Conservation (phyloP, 2,113 vertebrate species). For the Plestiodon gilberti region DNA sequence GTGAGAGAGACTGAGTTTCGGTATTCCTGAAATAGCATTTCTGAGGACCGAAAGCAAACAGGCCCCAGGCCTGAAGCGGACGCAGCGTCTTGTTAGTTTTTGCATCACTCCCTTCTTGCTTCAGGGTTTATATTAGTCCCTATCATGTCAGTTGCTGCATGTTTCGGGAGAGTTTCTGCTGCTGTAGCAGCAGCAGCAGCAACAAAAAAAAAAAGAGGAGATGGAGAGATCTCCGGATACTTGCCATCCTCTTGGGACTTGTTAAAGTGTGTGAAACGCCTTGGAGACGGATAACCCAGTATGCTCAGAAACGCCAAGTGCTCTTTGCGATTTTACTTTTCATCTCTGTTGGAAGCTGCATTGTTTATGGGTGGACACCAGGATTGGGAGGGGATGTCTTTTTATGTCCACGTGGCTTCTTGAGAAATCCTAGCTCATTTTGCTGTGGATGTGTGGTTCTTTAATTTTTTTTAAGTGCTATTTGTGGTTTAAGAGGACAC, state of each 20-base stretch:
- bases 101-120: not conserved
- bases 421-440: not conserved
- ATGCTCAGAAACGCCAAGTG: not conserved
- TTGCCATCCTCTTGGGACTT: constrained; percentile 22
- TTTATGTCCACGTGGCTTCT: not conserved
- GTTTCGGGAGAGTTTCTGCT: constrained; percentile 35
- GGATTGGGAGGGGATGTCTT: fast-evolving
- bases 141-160: constrained; percentile 36
- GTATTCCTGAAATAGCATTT: not conserved
- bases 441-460: not conserved
- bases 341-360: constrained; percentile 37
- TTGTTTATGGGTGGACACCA: not conserved
- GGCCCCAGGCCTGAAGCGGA: not conserved
- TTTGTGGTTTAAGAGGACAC: not conserved
- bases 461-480: constrained; percentile 9
- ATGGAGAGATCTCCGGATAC: constrained; percentile 10
- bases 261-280: constrained; percentile 51
- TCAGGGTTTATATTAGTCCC: constrained; percentile 35
- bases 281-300: constrained; percentile 46
- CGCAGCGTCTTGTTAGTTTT: not conserved
- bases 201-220: not conserved
- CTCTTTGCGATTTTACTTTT: constrained; percentile 49
- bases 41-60: not conserved
- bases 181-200: not conserved
- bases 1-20: not conserved